Evolutionary conservation across 2,888 invertebrate species (phyloP).

Genomic region (Pegoplata infirma): DNA sequence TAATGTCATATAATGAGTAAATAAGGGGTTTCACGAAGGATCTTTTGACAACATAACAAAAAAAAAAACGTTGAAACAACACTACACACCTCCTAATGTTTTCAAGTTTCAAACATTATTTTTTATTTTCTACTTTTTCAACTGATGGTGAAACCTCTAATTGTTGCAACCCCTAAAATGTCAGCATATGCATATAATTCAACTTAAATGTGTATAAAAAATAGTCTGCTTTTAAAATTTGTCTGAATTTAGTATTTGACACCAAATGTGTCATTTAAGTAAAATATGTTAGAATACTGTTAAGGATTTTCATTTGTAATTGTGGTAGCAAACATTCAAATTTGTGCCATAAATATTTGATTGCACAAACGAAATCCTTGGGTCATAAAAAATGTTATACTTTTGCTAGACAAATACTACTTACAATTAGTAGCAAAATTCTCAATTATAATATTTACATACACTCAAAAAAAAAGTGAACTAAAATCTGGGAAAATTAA

Average conservation of each 20-base stretch:
- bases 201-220: background rate
- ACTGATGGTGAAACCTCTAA: too few species aligned
- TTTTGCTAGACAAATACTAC: background rate
- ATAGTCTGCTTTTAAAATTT: constrained; percentile 7
- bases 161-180: constrained; percentile 46
- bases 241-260: constrained; percentile 42
- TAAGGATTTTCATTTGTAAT: constrained; percentile 13
- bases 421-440: background rate
- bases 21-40: too few species aligned
- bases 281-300: constrained; percentile 3
- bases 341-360: constrained; percentile 43
- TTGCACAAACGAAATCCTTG: constrained; percentile 10
- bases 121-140: too few species aligned
- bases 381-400: constrained; percentile 7
- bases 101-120: background rate
- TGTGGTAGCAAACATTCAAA: constrained; percentile 23
- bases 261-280: constrained; percentile 39
- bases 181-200: constrained; percentile 29
- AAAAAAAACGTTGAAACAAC: too few species aligned
- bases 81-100: too few species aligned
- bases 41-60: too few species aligned
- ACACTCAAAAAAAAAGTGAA: too few species aligned
- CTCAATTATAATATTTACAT: constrained; percentile 37
- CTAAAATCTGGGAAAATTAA: too few species aligned
- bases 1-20: too few species aligned